Conservation (phyloP, 2,888 invertebrate species). For the Ceratothoa steindachneri region DNA sequence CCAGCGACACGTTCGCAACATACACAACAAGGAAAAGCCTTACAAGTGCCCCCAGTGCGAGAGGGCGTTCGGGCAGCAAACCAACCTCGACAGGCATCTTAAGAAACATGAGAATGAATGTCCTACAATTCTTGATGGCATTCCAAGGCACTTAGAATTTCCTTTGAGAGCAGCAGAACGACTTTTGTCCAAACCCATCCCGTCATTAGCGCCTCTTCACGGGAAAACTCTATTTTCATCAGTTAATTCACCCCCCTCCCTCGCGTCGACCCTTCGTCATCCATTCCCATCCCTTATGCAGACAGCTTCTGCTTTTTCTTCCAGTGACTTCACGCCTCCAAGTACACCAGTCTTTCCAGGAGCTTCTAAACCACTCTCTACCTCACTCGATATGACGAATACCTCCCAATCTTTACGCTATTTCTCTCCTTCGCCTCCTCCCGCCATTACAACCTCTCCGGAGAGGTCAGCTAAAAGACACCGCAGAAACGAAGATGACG, state of each 20-base stretch:
- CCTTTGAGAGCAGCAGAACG: constrained; percentile 1
- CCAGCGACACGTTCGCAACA: constrained; percentile 95
- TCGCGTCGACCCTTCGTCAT: not conserved
- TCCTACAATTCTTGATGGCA: constrained; percentile 19
- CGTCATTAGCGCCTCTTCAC: not conserved
- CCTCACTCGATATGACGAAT: not conserved
- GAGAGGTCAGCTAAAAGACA: not conserved
- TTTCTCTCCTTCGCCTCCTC: not conserved
- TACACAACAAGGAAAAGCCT: constrained; percentile 75
- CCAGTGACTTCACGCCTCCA: not conserved
- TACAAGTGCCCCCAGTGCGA: constrained; percentile 26
- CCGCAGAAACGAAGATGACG: not conserved
- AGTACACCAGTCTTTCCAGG: not conserved
- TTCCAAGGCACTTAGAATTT: constrained; percentile 4
- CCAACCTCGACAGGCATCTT: constrained; percentile 30
- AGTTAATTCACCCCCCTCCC: not conserved
- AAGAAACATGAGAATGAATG: constrained; percentile 29
- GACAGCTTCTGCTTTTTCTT: not conserved
- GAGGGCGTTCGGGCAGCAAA: constrained; percentile 34
- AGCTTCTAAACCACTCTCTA: not conserved
- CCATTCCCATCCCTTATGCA: not conserved
- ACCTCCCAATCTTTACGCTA: not conserved
- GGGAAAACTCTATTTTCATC: not conserved
- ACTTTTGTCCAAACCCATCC: not conserved
- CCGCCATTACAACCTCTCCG: not conserved